A percentile compares a stretch with the other conserved stretches of the same genome.
phyloP scores from a whole-genome alignment of 2,797 vertebrate species.

The Bovichtus diacanthus region DNA sequence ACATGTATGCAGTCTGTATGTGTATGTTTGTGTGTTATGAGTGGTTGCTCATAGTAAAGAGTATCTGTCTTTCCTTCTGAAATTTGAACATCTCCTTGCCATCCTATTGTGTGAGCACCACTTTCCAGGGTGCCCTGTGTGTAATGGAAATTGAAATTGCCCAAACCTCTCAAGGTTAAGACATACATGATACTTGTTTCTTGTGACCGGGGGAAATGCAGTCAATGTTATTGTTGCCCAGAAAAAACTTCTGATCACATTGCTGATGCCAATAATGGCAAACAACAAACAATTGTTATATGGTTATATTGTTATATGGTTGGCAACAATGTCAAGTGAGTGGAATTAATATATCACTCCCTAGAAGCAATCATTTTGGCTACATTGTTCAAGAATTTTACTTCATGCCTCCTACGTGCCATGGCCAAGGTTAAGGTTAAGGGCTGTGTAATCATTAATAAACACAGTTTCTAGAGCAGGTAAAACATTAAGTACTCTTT shows the following conservation, averaged over 20 bases:
- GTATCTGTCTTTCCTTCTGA: no score
- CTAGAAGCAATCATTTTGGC: not conserved
- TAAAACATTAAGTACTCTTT: conserved; percentile 77
- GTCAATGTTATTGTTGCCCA: not conserved
- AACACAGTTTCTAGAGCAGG: conserved; percentile 61
- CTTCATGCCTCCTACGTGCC: conserved; percentile 44
- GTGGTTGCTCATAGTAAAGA: not conserved
- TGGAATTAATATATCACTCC: not conserved
- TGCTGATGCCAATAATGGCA: not conserved
- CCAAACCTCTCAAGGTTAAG: conserved; percentile 1
- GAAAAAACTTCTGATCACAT: not conserved
- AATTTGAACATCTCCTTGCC: no score
- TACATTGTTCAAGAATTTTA: not conserved
- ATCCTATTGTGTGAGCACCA: not conserved
- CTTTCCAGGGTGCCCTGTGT: conserved; percentile 3
- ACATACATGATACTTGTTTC: not conserved
- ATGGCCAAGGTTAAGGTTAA: conserved; percentile 51
- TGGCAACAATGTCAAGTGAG: not conserved
- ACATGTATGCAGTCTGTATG: not conserved
- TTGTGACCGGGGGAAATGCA: not conserved
- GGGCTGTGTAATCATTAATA: conserved; percentile 81
- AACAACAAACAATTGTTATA: not conserved
- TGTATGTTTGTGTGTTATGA: not conserved
- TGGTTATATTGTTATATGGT: not conserved
- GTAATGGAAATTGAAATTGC: not conserved